These are phyloP conservation scores for Ursus arctos DNA, from an alignment of 2,113 vertebrate species.

Conservation along the genomic window DNA sequence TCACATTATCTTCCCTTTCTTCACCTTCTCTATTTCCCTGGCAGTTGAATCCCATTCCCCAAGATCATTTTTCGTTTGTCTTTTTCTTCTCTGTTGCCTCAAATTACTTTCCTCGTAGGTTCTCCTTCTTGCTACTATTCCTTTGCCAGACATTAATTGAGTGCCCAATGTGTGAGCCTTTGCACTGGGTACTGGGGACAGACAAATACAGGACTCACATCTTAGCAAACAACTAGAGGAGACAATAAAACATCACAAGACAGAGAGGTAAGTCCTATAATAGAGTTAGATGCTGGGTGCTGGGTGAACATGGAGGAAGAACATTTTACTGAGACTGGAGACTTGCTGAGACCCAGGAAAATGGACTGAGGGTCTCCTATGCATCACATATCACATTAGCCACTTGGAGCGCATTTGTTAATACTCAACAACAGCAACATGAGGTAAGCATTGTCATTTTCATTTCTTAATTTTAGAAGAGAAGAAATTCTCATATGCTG, in stretches of 20 bases:
- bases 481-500: background rate
- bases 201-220: background rate
- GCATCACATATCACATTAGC: background rate
- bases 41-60: too few species aligned
- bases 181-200: too few species aligned
- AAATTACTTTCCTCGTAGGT: too few species aligned
- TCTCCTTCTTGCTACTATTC: background rate
- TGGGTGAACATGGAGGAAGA: too few species aligned
- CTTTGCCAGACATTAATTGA: background rate
- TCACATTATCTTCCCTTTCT: background rate
- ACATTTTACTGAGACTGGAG: background rate
- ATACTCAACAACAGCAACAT: too few species aligned
- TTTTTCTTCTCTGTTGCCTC: background rate
- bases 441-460: background rate
- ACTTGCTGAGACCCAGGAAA: background rate
- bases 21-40: background rate
- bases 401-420: background rate
- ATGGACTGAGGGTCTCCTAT: rapidly evolving
- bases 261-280: background rate
- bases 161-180: background rate
- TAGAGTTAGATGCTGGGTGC: too few species aligned
- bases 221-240: background rate
- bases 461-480: background rate
- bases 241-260: too few species aligned
- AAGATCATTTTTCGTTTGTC: background rate